Conservation (phyloP, 2,797 vertebrate species). For the Ctenopoma kingsleyae region DNA sequence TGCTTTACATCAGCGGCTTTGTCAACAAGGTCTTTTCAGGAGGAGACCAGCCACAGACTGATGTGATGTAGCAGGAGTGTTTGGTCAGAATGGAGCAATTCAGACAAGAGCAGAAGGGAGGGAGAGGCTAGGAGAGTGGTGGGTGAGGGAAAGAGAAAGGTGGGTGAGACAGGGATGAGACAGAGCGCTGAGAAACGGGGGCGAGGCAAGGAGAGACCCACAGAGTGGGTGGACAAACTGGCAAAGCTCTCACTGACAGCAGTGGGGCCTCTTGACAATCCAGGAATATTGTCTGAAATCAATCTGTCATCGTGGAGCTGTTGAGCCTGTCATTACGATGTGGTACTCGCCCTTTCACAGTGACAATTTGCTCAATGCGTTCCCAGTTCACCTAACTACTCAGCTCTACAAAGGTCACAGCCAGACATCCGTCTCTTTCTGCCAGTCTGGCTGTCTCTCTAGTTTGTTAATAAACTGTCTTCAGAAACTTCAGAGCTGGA, state of each 20-base stretch:
- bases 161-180: conserved; percentile 65
- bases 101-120: conserved; percentile 53
- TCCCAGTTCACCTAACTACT: conserved; percentile 68
- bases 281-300: conserved; percentile 77
- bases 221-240: conserved; percentile 63
- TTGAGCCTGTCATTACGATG: conserved; percentile 77
- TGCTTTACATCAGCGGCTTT: conserved; percentile 75
- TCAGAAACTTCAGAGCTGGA: not conserved
- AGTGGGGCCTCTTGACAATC: conserved; percentile 71
- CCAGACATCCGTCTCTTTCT: conserved; percentile 60
- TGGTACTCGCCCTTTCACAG: conserved; percentile 75
- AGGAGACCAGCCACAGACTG: conserved; percentile 66
- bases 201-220: conserved; percentile 49
- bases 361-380: conserved; percentile 79
- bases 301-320: conserved; percentile 76
- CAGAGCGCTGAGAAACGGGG: conserved; percentile 37
- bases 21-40: conserved; percentile 70
- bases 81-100: conserved; percentile 71
- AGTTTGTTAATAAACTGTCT: conserved; percentile 53
- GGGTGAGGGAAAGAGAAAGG: conserved; percentile 64
- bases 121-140: conserved; percentile 39
- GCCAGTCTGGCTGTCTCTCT: conserved; percentile 54
- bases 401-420: conserved; percentile 61
- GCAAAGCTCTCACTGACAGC: conserved; percentile 82
- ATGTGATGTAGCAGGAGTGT: conserved; percentile 70